Evolutionary conservation across 2,797 vertebrate genomes (phyloP).

Genomic region (Leuciscus waleckii): DNA sequence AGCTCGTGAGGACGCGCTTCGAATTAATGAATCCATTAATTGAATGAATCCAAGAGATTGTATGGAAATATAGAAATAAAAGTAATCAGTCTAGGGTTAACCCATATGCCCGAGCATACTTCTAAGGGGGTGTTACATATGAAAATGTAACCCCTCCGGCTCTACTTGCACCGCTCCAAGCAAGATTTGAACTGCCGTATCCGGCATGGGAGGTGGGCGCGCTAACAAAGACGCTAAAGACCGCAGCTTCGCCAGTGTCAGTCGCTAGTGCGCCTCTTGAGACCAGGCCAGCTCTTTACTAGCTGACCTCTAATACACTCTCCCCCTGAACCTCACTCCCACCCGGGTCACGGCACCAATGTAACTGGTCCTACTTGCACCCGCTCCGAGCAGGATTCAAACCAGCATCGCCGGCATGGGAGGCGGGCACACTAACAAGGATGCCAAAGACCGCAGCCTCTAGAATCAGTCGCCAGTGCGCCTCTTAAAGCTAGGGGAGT

Average conservation of each 20-base stretch:
- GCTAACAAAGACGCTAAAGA: background rate
- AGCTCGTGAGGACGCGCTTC: too few species aligned
- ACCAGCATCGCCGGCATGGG: background rate
- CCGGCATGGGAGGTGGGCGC: fast-evolving
- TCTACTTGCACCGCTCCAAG: background rate
- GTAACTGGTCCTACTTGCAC: background rate
- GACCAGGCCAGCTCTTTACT: background rate
- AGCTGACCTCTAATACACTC: background rate
- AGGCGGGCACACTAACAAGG: background rate
- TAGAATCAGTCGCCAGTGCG: background rate
- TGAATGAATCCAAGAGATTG: too few species aligned
- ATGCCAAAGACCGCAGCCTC: background rate
- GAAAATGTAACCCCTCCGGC: background rate
- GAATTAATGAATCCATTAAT: background rate
- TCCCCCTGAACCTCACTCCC: background rate
- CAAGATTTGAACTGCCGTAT: too few species aligned
- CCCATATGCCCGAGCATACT: background rate
- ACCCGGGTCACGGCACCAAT: background rate
- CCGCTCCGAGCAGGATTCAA: background rate
- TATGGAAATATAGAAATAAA: background rate
- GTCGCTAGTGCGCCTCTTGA: too few species aligned
- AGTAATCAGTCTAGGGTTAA: background rate
- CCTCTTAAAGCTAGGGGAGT: background rate
- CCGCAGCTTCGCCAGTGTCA: background rate
- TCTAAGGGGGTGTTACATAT: background rate